phyloP scores from a whole-genome alignment of 2,113 vertebrate species.

The Lepidothrix coronata region DNA sequence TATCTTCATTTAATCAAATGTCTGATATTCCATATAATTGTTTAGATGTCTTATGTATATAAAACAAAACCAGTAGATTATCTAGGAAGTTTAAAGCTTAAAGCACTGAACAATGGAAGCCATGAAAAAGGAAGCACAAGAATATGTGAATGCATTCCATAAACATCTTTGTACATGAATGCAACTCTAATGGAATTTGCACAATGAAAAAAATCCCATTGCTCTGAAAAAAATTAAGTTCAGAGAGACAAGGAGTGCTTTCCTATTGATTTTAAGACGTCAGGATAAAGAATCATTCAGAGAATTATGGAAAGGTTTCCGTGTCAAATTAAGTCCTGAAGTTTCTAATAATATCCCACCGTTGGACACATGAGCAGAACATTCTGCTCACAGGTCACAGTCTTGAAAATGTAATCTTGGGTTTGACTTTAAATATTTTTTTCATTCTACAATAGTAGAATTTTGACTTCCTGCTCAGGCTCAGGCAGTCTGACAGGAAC shows the following conservation, averaged over 20 bases:
- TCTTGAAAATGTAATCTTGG: background rate
- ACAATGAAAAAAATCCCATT: background rate
- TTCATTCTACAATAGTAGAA: rapidly evolving
- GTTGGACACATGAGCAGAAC: background rate
- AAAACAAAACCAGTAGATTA: background rate
- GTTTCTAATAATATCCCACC: background rate
- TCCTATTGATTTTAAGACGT: background rate
- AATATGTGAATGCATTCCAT: background rate
- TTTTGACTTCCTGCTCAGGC: background rate
- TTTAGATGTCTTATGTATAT: background rate
- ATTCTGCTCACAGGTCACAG: background rate
- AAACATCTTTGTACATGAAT: background rate
- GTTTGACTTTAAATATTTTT: background rate
- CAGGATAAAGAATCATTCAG: background rate
- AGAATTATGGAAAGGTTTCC: background rate
- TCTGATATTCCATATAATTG: background rate
- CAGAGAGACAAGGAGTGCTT: background rate
- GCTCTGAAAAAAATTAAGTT: background rate
- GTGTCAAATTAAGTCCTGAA: background rate
- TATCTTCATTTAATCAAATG: background rate
- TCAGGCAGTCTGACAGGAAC: background rate
- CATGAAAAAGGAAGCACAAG: background rate
- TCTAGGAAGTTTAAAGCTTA: background rate
- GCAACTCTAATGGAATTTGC: background rate
- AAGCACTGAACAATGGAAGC: background rate